A percentile compares a stretch with the other conserved stretches of the same genome.
Conservation (phyloP, 2,888 invertebrate species). For the Teinopalpus imperialis region DNA sequence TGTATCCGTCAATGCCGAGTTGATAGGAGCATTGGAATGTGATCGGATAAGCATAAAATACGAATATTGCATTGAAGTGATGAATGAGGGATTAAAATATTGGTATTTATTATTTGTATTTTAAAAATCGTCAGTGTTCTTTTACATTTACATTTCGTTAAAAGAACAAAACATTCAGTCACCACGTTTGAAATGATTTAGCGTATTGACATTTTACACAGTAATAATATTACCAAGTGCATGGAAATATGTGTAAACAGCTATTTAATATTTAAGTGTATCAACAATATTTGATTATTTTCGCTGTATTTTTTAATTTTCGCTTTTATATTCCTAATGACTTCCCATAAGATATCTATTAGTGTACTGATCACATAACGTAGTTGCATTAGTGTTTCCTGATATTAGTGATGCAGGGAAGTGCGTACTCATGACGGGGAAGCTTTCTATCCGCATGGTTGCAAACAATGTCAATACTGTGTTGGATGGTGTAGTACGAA, state of each 20-base stretch:
- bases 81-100: no score
- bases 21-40: slow-evolving; percentile 5
- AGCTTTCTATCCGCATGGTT: slow-evolving; percentile 20
- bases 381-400: slow-evolving; percentile 12
- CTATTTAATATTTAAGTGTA: no score
- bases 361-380: slow-evolving; percentile 13
- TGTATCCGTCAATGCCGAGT: slow-evolving; percentile 20
- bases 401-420: slow-evolving; percentile 17
- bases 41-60: not conserved
- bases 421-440: slow-evolving; percentile 12
- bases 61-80: not conserved
- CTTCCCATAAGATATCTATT: slow-evolving; percentile 5
- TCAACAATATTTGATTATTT: no score
- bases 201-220: no score
- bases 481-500: not conserved
- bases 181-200: no score
- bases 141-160: no score
- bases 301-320: no score
- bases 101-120: no score
- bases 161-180: no score
- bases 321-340: not conserved
- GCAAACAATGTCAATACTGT: slow-evolving; percentile 1
- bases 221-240: no score
- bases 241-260: no score
- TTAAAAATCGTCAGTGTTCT: no score